phyloP scores from a whole-genome alignment of 2,797 vertebrate species.

The Triplophysa bombifrons region DNA sequence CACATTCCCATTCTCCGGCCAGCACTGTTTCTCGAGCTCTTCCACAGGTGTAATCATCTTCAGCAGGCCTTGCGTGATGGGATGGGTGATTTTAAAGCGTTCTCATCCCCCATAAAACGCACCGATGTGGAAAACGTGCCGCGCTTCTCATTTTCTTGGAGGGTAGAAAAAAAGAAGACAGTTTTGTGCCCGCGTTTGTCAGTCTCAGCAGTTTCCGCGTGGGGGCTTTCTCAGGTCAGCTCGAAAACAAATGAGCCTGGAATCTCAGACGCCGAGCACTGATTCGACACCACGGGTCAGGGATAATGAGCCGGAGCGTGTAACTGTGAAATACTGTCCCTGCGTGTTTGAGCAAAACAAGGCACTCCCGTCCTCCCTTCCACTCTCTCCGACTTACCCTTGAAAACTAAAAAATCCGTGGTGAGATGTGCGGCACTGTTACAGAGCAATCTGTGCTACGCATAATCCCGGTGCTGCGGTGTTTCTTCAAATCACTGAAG shows the following conservation, averaged over 20 bases:
- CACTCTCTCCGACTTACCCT: constrained; percentile 1
- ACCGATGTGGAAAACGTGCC: constrained; percentile 36
- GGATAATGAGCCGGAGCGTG: constrained; percentile 28
- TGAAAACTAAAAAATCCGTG: constrained; percentile 30
- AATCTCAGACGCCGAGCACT: constrained; percentile 2
- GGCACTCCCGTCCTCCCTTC: not conserved
- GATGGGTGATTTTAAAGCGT: constrained; percentile 34
- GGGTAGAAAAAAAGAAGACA: not conserved
- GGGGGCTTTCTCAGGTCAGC: constrained; percentile 28
- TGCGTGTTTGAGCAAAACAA: constrained; percentile 26
- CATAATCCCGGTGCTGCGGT: constrained; percentile 1
- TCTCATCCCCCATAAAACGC: constrained; percentile 12
- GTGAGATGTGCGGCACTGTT: constrained; percentile 5
- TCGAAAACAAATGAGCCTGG: constrained; percentile 35
- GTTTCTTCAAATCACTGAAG: not conserved
- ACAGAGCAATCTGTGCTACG: constrained; percentile 17
- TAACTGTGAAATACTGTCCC: constrained; percentile 34
- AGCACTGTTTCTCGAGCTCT: not conserved
- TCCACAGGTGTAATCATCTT: constrained; percentile 31
- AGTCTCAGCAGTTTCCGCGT: constrained; percentile 26
- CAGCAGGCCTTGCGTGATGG: constrained; percentile 15
- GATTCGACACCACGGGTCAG: constrained; percentile 23
- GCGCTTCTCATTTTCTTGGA: constrained; percentile 23
- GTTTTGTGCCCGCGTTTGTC: constrained; percentile 20
- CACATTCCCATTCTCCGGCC: not conserved